Evolutionary conservation across 1,140 invertebrate species (phyloP).

Genomic region (Bombus haemorrhoidalis): DNA sequence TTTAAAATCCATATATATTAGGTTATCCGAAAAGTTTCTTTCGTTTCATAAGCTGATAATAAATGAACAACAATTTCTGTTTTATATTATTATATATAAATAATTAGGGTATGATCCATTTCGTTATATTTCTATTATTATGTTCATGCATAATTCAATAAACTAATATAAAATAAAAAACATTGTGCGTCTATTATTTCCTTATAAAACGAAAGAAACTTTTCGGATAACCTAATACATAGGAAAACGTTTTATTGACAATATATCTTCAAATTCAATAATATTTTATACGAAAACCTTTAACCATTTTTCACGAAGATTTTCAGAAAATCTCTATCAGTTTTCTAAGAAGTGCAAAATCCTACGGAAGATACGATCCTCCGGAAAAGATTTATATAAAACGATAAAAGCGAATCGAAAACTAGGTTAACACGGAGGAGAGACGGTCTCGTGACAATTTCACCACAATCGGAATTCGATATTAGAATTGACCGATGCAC

Average conservation of each 20-base stretch:
- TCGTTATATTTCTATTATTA: too few relatives aligned
- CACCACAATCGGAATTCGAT: conserved; percentile 7
- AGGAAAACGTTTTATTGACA: neutral
- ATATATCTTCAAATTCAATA: neutral
- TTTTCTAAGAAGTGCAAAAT: neutral
- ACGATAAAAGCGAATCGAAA: neutral
- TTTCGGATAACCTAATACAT: neutral
- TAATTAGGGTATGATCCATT: too few relatives aligned
- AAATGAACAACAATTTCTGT: too few relatives aligned
- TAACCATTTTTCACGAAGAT: neutral
- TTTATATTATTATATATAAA: too few relatives aligned
- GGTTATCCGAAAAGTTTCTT: too few relatives aligned
- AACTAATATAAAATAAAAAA: too few relatives aligned
- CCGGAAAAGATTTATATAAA: neutral
- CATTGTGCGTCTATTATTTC: too few relatives aligned
- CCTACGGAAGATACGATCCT: neutral
- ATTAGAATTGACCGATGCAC: neutral
- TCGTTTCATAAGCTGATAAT: too few relatives aligned
- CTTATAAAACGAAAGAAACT: too few relatives aligned
- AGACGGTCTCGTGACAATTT: neutral
- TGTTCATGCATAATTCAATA: too few relatives aligned
- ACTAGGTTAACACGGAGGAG: neutral
- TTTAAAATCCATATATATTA: neutral
- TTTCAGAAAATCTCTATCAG: neutral
- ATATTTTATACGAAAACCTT: neutral